Evolutionary conservation across 2,113 vertebrate species (phyloP), one percentile per base, ranked within the genome.

Genomic region (Dendrocopos noguchii): DNA sequence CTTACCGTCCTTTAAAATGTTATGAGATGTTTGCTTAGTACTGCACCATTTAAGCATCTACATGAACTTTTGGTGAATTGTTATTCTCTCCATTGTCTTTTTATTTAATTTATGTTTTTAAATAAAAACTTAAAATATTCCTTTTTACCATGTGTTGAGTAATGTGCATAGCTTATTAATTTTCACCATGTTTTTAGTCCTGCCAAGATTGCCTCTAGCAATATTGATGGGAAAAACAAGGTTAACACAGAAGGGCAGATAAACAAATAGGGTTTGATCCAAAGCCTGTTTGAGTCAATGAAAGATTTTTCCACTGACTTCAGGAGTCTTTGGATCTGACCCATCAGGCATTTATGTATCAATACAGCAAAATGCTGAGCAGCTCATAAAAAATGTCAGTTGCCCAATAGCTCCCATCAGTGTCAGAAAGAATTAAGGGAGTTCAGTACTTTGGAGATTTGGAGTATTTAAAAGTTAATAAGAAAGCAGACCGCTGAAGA

Each of bases 241-340:
- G 83, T 96, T 95, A 95, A 92, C 80, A 76, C 24, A 93, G 80
- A 94, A 92, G 84, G 66, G 77, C 88, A 94, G 46, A 94, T 94
- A 95, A 87, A 94, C 87, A 94, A 94, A 94, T 89, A 90, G 21
- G 63, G 46, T 87, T 96, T 95, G 96, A 96, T 95, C 87, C 80
- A 88, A 93, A 91, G 67, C 36, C 80, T 65, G 18, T 59, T 79
- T 65, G 67, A 93, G 88, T 94, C 92, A 93, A 94, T 84, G 74
- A 90, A 66, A 88, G 70, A 81, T 88, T 95, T 94, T 90, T 91
- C 59, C 68, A 83, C 88, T 91, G 95, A 93, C 66, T 96, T 88
- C 39, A 74, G 50, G 44, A 86, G 83, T 33, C 80, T 90, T 88
- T 82, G 59, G 84, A 52, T 76, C 66, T 93, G 88, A 93, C 78